phyloP scores from a whole-genome alignment of 2,888 invertebrate genomes.

The Rhabditoides inermis region DNA sequence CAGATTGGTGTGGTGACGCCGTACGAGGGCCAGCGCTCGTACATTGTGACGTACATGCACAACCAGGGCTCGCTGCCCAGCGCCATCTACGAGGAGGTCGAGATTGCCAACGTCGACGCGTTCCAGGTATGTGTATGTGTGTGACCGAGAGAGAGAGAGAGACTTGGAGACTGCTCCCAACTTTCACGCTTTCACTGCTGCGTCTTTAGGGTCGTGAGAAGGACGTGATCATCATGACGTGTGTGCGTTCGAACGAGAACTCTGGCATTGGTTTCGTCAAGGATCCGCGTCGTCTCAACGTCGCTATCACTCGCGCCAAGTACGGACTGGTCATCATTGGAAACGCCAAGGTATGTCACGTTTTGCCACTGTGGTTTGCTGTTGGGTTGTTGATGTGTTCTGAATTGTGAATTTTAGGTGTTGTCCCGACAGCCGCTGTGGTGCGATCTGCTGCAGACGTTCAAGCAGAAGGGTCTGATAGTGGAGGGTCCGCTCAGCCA shows the following conservation, averaged over 20 bases:
- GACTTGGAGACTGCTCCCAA: background rate
- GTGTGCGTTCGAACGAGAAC: constrained; percentile 94
- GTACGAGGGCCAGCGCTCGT: constrained; percentile 91
- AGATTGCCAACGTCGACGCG: constrained; percentile 97
- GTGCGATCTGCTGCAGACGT: constrained; percentile 74
- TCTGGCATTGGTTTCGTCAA: constrained; percentile 97
- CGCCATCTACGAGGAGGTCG: constrained; percentile 87
- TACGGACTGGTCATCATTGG: constrained; percentile 76
- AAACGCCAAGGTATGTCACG: constrained; percentile 69
- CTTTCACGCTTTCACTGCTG: constrained; percentile 1
- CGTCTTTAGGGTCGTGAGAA: constrained; percentile 78
- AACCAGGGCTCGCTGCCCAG: constrained; percentile 92
- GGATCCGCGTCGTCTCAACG: constrained; percentile 92
- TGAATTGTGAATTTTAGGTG: constrained; percentile 57
- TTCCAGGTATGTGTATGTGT: constrained; percentile 59
- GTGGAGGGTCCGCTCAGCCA: constrained; percentile 96
- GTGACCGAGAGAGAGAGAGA: background rate
- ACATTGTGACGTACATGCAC: constrained; percentile 93
- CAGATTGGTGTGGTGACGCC: constrained; percentile 95
- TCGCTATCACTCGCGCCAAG: constrained; percentile 90
- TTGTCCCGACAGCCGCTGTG: constrained; percentile 90
- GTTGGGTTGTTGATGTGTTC: background rate
- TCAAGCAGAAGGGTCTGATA: constrained; percentile 54
- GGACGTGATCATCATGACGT: constrained; percentile 97
- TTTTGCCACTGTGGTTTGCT: background rate